phyloP scores from a whole-genome alignment of 2,888 invertebrate species.

The Macrophya alboannulata region DNA sequence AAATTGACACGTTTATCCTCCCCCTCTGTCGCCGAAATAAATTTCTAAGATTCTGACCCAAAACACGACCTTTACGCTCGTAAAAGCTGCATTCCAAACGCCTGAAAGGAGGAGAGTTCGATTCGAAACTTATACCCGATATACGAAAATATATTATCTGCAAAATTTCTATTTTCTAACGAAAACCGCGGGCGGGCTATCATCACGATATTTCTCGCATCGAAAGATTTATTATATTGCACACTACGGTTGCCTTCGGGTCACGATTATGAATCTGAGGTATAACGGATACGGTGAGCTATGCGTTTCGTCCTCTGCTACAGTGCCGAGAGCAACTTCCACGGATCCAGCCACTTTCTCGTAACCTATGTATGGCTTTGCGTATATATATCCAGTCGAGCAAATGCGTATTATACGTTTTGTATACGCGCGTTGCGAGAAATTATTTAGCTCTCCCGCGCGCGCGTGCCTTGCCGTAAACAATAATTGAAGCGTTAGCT shows the following conservation, averaged over 20 bases:
- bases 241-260: neutral
- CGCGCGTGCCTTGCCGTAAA: constrained; percentile 1
- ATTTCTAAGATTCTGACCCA: neutral
- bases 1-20: neutral
- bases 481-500: constrained; percentile 41
- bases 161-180: constrained; percentile 14
- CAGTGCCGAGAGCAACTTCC: constrained; percentile 46
- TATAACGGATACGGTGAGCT: neutral
- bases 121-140: neutral
- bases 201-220: neutral
- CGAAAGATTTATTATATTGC: neutral
- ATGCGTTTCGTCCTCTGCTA: constrained; percentile 18
- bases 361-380: constrained; percentile 50
- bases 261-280: constrained; percentile 5
- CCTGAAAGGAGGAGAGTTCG: neutral
- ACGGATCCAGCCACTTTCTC: constrained; percentile 51
- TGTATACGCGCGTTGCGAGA: constrained; percentile 18
- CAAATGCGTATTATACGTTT: neutral
- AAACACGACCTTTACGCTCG: neutral
- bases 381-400: constrained; percentile 35
- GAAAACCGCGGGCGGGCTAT: neutral
- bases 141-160: neutral
- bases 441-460: constrained; percentile 42
- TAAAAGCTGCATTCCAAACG: neutral
- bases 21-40: neutral